These are phyloP conservation scores for Drosophila neocordata DNA, from an alignment of 1,140 invertebrate species.

Conservation along the genomic window DNA sequence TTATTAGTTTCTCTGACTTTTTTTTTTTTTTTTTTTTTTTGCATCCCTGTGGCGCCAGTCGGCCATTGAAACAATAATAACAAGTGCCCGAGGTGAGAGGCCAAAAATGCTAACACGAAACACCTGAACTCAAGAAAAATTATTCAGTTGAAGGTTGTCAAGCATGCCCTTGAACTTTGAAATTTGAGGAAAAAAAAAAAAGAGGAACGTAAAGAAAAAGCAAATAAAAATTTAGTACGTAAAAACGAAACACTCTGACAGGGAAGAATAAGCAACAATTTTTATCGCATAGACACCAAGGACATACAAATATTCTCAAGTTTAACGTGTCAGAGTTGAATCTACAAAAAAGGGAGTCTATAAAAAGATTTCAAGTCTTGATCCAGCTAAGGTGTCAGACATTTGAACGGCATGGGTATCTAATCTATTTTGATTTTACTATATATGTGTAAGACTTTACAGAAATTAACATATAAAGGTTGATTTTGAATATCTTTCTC, in stretches of 20 bases:
- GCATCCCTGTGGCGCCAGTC: neutral
- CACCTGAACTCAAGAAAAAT: conserved; percentile 1
- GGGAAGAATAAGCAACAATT: neutral
- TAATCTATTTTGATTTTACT: too few relatives aligned
- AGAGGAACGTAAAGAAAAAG: too few relatives aligned
- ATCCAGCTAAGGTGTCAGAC: too few relatives aligned
- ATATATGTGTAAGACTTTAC: too few relatives aligned
- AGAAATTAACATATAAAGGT: too few relatives aligned
- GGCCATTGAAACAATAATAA: conserved; percentile 5
- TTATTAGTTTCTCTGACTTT: neutral
- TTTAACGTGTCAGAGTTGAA: neutral
- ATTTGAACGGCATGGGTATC: too few relatives aligned
- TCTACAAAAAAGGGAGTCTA: neutral
- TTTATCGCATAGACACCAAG: neutral
- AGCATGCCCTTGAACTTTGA: conserved; percentile 7
- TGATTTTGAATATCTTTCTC: too few relatives aligned
- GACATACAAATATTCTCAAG: neutral
- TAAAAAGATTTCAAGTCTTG: neutral
- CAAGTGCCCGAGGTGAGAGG: conserved; percentile 5
- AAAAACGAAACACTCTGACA: neutral
- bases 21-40: neutral
- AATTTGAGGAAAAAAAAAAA: neutral
- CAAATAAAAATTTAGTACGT: neutral
- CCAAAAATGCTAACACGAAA: neutral
- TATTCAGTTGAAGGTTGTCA: conserved; percentile 4